A percentile compares a stretch with the other conserved stretches of the same genome.
These are phyloP conservation scores for Brachionus koreanus DNA, from an alignment of 1,140 invertebrate species.

Conservation along the genomic window DNA sequence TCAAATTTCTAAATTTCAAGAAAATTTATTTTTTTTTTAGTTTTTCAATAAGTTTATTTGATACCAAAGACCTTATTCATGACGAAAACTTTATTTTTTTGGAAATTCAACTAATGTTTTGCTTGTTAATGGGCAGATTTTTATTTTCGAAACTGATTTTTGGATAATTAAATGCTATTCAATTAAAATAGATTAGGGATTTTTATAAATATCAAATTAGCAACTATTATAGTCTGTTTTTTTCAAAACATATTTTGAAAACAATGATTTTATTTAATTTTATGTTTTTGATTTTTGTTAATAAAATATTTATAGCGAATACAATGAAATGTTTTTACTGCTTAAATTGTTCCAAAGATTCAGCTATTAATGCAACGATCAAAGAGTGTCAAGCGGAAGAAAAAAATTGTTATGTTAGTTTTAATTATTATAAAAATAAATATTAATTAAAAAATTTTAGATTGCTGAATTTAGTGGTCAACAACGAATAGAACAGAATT, in stretches of 20 bases:
- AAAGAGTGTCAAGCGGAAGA: not conserved
- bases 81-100: no score
- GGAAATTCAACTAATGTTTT: no score
- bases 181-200: no score
- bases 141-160: not conserved
- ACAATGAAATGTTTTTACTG: not conserved
- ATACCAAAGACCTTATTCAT: no score
- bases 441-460: not conserved
- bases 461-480: not conserved
- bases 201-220: not conserved
- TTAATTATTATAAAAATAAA: not conserved
- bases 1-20: no score
- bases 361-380: not conserved
- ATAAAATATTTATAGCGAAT: not conserved
- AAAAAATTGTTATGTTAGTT: slow-evolving; percentile 4
- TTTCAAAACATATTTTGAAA: not conserved
- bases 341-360: slow-evolving; percentile 5
- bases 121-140: not conserved
- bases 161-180: not conserved
- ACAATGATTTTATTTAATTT: not conserved
- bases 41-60: no score
- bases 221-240: not conserved
- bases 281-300: not conserved
- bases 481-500: slow-evolving; percentile 19
- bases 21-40: no score